A percentile compares a stretch with the other conserved stretches of the same genome.
Conservation (phyloP, 2,888 invertebrate genomes). For the Thereva unica region DNA sequence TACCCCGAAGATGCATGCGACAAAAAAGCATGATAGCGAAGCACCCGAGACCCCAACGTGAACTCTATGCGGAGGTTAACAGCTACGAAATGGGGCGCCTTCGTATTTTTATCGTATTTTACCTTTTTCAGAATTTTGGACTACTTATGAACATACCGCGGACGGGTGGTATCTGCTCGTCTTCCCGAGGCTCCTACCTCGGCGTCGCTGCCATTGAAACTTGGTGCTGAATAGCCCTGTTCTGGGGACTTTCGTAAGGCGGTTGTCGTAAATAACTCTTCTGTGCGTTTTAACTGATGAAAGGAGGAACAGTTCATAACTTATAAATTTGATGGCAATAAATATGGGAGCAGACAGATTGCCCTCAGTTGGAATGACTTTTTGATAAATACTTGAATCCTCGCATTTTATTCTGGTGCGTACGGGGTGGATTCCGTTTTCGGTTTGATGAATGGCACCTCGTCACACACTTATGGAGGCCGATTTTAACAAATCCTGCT, state of each 20-base stretch:
- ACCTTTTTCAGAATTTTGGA: constrained; percentile 17
- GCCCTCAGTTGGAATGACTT: constrained; percentile 19
- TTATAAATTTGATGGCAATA: constrained; percentile 32
- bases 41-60: background rate
- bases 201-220: no score
- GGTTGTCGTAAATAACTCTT: constrained; percentile 24
- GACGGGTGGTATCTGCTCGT: background rate
- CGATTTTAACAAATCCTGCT: background rate
- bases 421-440: constrained; percentile 14
- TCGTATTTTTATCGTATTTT: constrained; percentile 13
- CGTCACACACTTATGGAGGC: constrained; percentile 29
- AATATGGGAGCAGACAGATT: constrained; percentile 24
- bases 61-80: background rate
- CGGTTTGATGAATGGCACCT: constrained; percentile 26
- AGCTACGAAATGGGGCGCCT: constrained; percentile 25
- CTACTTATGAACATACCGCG: constrained; percentile 17
- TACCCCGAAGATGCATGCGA: constrained; percentile 18
- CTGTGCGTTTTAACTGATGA: constrained; percentile 31
- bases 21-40: constrained; percentile 26
- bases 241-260: background rate
- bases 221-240: no score
- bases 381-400: constrained; percentile 22
- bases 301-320: constrained; percentile 33
- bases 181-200: no score
- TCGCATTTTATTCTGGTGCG: constrained; percentile 11